Evolutionary conservation across 2,113 vertebrate genomes (phyloP).

Genomic region (Chiloscyllium plagiosum): DNA sequence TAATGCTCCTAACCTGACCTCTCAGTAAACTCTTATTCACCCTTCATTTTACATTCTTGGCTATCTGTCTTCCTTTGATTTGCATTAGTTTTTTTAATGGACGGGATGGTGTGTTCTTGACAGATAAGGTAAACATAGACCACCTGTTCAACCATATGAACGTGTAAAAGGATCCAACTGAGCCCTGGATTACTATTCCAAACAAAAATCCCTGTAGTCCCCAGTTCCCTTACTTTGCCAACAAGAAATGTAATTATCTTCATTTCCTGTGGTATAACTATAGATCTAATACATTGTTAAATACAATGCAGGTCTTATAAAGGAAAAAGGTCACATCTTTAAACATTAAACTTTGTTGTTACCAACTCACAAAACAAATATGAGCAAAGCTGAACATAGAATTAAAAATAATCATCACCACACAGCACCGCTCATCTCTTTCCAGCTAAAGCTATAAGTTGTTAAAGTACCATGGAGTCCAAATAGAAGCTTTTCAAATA

Average conservation of each 20-base stretch:
- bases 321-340: background rate
- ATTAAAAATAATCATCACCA: background rate
- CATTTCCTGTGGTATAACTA: background rate
- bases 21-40: background rate
- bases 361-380: no score
- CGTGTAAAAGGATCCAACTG: background rate
- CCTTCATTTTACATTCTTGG: background rate
- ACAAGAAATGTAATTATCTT: background rate
- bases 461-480: background rate
- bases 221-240: background rate
- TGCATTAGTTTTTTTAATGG: conserved; percentile 6
- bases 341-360: background rate
- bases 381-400: background rate
- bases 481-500: background rate
- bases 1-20: background rate
- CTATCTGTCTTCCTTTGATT: conserved; percentile 28
- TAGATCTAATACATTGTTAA: background rate
- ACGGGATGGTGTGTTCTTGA: background rate
- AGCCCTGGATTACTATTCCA: background rate
- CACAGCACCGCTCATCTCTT: background rate
- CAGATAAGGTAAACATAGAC: conserved; percentile 16
- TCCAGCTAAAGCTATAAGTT: background rate
- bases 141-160: background rate
- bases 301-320: background rate
- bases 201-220: background rate